These are phyloP conservation scores for Dendrolimus houi DNA, from an alignment of 2,888 invertebrate species.

Conservation along the genomic window DNA sequence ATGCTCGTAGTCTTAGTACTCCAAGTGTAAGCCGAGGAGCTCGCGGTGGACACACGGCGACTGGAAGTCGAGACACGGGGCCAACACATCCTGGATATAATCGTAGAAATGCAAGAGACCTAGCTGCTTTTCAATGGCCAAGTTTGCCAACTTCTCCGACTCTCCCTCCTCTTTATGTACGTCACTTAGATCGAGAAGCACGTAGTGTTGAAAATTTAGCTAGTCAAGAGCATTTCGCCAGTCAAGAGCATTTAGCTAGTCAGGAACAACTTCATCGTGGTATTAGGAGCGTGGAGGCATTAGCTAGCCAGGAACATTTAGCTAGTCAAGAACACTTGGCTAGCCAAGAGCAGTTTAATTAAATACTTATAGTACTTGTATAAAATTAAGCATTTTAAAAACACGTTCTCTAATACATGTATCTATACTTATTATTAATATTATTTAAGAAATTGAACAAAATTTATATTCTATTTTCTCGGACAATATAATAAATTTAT, in stretches of 20 bases:
- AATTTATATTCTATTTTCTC: too few species aligned
- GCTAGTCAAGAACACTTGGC: slow-evolving; percentile 4
- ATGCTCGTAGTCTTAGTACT: slow-evolving; percentile 19
- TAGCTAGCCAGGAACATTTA: slow-evolving; percentile 2
- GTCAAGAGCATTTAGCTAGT: slow-evolving; percentile 5
- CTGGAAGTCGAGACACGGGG: slow-evolving; percentile 26
- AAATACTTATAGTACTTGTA: too few species aligned
- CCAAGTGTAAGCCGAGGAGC: slow-evolving; percentile 23
- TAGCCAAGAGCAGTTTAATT: slow-evolving; percentile 4
- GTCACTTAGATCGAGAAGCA: not conserved
- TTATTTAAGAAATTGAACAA: too few species aligned
- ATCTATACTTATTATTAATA: too few species aligned
- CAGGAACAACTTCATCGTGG: slow-evolving; percentile 1
- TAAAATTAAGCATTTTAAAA: too few species aligned
- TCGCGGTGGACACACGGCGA: slow-evolving; percentile 24
- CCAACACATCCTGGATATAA: slow-evolving; percentile 38
- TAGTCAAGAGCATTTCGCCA: slow-evolving; percentile 1
- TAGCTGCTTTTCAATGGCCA: slow-evolving; percentile 7
- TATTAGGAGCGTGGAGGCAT: not conserved
- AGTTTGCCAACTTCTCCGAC: not conserved
- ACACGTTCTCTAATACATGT: too few species aligned
- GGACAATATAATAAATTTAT: too few species aligned
- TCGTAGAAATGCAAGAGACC: slow-evolving; percentile 29
- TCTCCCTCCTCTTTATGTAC: not conserved
- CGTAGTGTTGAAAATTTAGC: too few species aligned